Evolutionary conservation across 2,888 invertebrate genomes (phyloP).

Genomic region (Oegoconia quadripuncta): DNA sequence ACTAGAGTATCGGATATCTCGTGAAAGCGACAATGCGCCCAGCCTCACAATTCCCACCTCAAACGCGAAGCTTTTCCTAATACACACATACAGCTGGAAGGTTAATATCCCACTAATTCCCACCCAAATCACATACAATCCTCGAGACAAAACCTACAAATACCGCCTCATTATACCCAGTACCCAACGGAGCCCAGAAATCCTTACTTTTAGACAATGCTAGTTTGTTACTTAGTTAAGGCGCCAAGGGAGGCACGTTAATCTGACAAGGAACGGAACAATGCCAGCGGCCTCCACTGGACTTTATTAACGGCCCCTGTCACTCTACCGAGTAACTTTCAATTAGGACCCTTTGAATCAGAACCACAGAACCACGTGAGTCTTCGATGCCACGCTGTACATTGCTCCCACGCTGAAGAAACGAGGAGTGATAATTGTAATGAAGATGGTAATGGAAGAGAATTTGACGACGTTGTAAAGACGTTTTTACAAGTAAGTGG

Average conservation of each 20-base stretch:
- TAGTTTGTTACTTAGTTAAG: constrained; percentile 42
- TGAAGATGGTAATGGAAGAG: not conserved
- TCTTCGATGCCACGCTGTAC: constrained; percentile 6
- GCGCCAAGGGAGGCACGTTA: constrained; percentile 44
- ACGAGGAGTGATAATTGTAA: not conserved
- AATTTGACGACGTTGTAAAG: not conserved
- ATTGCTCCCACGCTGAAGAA: constrained; percentile 1
- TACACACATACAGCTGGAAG: too few relatives aligned
- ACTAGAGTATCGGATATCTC: too few relatives aligned
- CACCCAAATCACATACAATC: constrained; percentile 11
- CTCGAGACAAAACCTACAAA: constrained; percentile 22
- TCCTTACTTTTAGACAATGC: constrained; percentile 36
- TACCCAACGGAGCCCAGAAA: constrained; percentile 30
- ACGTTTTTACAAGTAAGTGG: too few relatives aligned
- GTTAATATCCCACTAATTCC: constrained; percentile 18
- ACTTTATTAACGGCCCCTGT: constrained; percentile 52
- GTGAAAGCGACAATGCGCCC: too few relatives aligned
- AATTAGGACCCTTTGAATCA: constrained; percentile 38
- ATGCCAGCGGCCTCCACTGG: constrained; percentile 29
- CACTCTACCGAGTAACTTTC: constrained; percentile 48
- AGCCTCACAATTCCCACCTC: too few relatives aligned
- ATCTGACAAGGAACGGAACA: constrained; percentile 54
- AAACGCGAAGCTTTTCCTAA: too few relatives aligned
- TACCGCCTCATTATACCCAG: constrained; percentile 27
- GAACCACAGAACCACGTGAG: constrained; percentile 16